Conservation (phyloP, 1,140 invertebrate genomes). For the Euborellia annulipes region DNA sequence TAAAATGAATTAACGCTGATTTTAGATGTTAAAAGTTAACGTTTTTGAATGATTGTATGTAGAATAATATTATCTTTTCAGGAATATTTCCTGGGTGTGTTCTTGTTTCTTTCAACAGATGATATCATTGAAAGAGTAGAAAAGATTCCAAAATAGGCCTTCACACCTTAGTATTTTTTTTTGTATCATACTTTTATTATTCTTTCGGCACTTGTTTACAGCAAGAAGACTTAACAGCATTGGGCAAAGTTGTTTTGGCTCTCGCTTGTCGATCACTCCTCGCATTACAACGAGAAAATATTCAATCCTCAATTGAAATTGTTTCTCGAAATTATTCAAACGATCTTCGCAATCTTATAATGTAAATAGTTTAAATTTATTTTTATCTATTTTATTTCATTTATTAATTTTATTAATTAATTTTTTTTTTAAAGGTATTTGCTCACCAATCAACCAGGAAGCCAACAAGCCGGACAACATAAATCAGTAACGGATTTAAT, state of each 20-base stretch:
- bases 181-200: no score
- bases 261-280: slow-evolving; percentile 80
- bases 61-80: no score
- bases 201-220: no score
- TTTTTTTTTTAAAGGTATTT: slow-evolving; percentile 46
- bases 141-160: no score
- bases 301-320: slow-evolving; percentile 75
- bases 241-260: slow-evolving; percentile 83
- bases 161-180: no score
- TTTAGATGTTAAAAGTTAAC: no score
- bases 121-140: no score
- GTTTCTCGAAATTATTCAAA: slow-evolving; percentile 76
- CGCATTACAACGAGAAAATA: slow-evolving; percentile 69
- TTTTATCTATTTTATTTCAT: slow-evolving; percentile 7
- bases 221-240: slow-evolving; percentile 82
- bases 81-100: no score
- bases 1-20: no score
- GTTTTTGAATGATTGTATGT: no score
- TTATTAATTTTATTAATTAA: slow-evolving; percentile 1
- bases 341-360: slow-evolving; percentile 85
- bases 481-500: slow-evolving; percentile 88
- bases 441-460: slow-evolving; percentile 39
- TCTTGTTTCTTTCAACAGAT: no score
- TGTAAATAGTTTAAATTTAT: slow-evolving; percentile 46
- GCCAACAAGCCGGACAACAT: slow-evolving; percentile 40